Evolutionary conservation across 1,140 invertebrate genomes (phyloP).

Genomic region (Microplitis mediator): DNA sequence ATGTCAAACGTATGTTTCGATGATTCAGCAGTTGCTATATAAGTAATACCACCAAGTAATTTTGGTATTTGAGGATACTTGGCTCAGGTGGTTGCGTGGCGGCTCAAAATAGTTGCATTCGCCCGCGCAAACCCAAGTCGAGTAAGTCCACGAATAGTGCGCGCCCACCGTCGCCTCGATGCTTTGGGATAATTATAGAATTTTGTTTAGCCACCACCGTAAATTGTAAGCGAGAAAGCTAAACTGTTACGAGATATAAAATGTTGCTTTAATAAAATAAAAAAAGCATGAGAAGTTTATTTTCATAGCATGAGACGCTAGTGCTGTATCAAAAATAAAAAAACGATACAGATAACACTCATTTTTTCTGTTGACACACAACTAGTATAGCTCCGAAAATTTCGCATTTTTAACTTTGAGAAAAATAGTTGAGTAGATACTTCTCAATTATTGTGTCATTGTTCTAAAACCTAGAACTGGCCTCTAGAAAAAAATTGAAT

Average conservation of each 20-base stretch:
- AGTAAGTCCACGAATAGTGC: slow-evolving; percentile 55
- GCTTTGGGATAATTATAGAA: slow-evolving; percentile 53
- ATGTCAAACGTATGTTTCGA: neutral
- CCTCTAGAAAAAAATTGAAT: no score
- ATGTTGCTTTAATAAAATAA: no score
- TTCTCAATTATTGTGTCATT: no score
- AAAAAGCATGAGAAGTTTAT: no score
- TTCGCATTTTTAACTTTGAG: no score
- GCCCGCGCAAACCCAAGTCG: slow-evolving; percentile 59
- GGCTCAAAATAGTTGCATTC: slow-evolving; percentile 54
- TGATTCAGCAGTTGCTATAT: neutral
- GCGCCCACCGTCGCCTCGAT: slow-evolving; percentile 53
- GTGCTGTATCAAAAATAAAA: no score
- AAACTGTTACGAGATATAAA: neutral
- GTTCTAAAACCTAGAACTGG: no score
- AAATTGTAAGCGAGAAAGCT: neutral
- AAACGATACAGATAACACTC: no score
- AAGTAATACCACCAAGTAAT: slow-evolving; percentile 38
- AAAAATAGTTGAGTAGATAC: no score
- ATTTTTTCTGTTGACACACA: no score
- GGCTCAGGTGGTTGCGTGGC: slow-evolving; percentile 61
- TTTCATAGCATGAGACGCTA: no score
- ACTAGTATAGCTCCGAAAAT: no score
- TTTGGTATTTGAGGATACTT: slow-evolving; percentile 57
- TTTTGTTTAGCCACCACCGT: slow-evolving; percentile 42